phyloP scores from a whole-genome alignment of 2,888 invertebrate genomes.

The Dorcus hopei region DNA sequence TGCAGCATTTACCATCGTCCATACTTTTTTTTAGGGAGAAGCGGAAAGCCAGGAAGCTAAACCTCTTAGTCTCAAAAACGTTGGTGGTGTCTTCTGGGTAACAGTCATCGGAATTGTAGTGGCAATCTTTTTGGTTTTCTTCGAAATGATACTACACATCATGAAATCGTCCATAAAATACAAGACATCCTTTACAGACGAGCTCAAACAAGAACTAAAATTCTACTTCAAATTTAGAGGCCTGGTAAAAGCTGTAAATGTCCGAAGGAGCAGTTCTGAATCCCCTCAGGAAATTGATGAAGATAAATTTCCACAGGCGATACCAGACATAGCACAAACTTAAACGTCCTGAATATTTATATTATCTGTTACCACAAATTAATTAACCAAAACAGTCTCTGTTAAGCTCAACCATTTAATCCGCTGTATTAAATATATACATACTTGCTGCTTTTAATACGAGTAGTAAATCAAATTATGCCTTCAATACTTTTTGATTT shows the following conservation, averaged over 20 bases:
- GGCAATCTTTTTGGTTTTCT: conserved; percentile 64
- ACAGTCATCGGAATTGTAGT: conserved; percentile 64
- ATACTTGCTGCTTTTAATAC: too few relatives aligned
- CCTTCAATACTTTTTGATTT: too few relatives aligned
- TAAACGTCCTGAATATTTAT: too few relatives aligned
- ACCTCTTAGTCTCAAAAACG: conserved; percentile 73
- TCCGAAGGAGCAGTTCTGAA: conserved; percentile 3
- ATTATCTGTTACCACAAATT: too few relatives aligned
- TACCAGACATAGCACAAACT: too few relatives aligned
- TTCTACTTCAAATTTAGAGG: conserved; percentile 70
- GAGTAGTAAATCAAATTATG: too few relatives aligned
- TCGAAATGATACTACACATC: conserved; percentile 61
- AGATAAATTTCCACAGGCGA: neutral
- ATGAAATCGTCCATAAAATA: conserved; percentile 25
- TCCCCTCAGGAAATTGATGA: neutral
- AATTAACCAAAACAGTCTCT: too few relatives aligned
- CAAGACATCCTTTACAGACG: conserved; percentile 63
- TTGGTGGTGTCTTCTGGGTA: conserved; percentile 79
- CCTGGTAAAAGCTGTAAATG: conserved; percentile 61
- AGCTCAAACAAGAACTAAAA: conserved; percentile 66
- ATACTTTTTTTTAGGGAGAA: conserved; percentile 21
- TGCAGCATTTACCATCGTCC: too few relatives aligned
- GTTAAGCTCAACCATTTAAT: too few relatives aligned
- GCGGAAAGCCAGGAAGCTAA: conserved; percentile 45
- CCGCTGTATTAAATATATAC: too few relatives aligned